phyloP scores from a whole-genome alignment of 2,888 invertebrate genomes.

The Machimus atricapillus region DNA sequence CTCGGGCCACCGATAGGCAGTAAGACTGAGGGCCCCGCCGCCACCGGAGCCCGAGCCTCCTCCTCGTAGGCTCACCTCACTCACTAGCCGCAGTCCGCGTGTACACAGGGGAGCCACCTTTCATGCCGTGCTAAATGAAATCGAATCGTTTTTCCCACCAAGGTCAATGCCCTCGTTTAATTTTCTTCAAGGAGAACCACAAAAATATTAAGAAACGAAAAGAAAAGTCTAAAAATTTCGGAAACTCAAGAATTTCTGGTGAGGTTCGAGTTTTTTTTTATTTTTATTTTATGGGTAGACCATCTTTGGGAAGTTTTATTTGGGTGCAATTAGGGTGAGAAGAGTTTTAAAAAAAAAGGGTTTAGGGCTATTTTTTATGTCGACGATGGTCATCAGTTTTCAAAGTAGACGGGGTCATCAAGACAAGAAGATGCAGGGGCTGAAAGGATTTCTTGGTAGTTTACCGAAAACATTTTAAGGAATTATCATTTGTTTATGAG shows the following conservation, averaged over 20 bases:
- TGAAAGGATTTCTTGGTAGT: not conserved
- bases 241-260: not conserved
- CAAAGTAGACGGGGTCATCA: not conserved
- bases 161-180: slow-evolving; percentile 27
- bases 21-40: not conserved
- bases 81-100: not conserved
- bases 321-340: not conserved
- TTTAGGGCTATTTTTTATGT: not conserved
- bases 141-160: slow-evolving; percentile 27
- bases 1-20: not conserved
- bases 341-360: not conserved
- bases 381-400: not conserved
- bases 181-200: slow-evolving; percentile 13
- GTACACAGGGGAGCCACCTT: not conserved
- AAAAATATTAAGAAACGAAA: not conserved
- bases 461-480: not conserved
- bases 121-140: slow-evolving; percentile 10
- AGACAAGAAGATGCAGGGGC: not conserved
- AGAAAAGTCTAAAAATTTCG: not conserved
- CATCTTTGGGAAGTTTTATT: not conserved
- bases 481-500: not conserved
- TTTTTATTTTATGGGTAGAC: not conserved
- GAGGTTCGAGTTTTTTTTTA: not conserved
- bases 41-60: not conserved
- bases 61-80: not conserved